Evolutionary conservation across 2,888 invertebrate species (phyloP).

Genomic region (Phlogophora meticulosa): DNA sequence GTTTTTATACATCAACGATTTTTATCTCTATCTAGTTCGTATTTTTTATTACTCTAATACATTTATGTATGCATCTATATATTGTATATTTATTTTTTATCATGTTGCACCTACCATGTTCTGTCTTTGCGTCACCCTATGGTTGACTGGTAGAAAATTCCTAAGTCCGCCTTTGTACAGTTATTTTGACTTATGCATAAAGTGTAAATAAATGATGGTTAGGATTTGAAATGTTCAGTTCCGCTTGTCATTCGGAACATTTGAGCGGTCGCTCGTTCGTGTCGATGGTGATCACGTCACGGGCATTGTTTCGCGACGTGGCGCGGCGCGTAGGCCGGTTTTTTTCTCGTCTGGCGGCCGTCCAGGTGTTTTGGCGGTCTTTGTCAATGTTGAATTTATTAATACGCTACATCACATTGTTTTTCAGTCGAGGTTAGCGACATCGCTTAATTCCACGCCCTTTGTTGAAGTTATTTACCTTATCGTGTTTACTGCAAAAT

Average conservation of each 20-base stretch:
- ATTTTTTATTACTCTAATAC: no score
- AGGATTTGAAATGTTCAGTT: constrained; percentile 25
- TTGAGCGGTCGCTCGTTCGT: constrained; percentile 20
- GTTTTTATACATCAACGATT: no score
- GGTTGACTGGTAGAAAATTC: no score
- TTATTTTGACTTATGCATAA: no score
- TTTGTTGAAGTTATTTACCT: constrained; percentile 33
- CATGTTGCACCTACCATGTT: no score
- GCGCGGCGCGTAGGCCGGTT: constrained; percentile 79
- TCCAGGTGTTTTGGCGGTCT: constrained; percentile 90
- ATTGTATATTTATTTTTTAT: no score
- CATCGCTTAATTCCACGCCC: constrained; percentile 66
- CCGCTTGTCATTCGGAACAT: constrained; percentile 40
- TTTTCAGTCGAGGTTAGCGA: constrained; percentile 82
- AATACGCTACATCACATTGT: constrained; percentile 83
- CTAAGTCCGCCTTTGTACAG: no score
- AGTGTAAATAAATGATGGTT: no score
- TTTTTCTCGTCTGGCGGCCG: constrained; percentile 82
- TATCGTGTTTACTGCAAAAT: constrained; percentile 45
- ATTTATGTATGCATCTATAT: no score
- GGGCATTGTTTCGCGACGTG: constrained; percentile 74
- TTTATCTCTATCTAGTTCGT: no score
- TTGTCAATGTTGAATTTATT: constrained; percentile 91
- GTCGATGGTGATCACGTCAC: constrained; percentile 69
- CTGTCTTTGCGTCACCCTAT: no score